Evolutionary conservation across 2,797 vertebrate genomes (phyloP), one percentile per base, ranked within the genome.

Genomic region (Argya squamiceps): DNA sequence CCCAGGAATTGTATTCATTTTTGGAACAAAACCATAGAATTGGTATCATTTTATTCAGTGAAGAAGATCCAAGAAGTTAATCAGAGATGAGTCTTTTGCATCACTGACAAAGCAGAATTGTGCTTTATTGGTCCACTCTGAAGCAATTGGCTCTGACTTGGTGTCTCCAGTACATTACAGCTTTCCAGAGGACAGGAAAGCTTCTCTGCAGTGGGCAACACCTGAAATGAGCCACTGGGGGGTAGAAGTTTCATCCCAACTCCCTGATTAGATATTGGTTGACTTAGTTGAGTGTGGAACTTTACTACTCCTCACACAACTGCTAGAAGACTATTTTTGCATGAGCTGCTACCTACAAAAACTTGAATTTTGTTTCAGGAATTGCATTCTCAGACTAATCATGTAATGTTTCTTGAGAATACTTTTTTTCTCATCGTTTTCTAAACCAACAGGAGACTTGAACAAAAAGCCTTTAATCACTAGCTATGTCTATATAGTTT

Each of bases 381-480:
- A n/a, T 53, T 52, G 34, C 64, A 67, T 92, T 94, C 75, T 92
- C 75, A 74, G 59, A 84, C 39, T 91, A 84, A 91, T 84, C 43
- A 37, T 49, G 34, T 55, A 94, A 79, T 16, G 30, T 76, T 93
- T 91, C 29, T 70, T 70, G n/a, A 91, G 89, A 96, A 82, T 64
- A 20, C 26, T 94, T 73, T 16, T 74, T 84, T 89, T 83, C 78
- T 73, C 75, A 47, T 37, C 43, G 41, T 83, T 83, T 86, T 68
- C 88, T 89, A 88, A 92, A 58, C 58, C 71, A 84, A 88, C 44
- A 34, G 82, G 76, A 8, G 34, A 63, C 53, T 78, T 58, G 23
- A 88, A 65, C 24, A 80, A 87, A 96, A 89, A 93, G 34, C 76
- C 65, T 92, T 95, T 95, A 94, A 97, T 92, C 76, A 81, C 58